These are phyloP conservation scores for Saturnia japonica DNA, from an alignment of 2,888 invertebrate species.

Conservation along the genomic window DNA sequence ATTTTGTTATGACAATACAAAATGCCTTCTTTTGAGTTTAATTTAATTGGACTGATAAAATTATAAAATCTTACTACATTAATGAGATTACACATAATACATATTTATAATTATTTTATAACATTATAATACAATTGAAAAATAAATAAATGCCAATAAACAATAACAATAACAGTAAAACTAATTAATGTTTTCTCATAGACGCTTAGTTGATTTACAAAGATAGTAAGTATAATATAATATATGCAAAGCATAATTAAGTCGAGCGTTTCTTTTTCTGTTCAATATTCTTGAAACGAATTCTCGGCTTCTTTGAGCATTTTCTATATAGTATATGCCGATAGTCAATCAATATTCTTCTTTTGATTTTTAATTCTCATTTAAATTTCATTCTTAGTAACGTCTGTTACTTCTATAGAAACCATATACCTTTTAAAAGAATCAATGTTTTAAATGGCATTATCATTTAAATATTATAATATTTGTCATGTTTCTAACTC, in stretches of 20 bases:
- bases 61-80: no score
- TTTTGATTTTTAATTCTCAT: conserved; percentile 2
- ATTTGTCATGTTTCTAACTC: neutral
- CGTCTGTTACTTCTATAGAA: neutral
- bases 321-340: neutral
- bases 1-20: no score
- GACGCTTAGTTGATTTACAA: neutral
- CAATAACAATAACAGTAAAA: neutral
- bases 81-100: no score
- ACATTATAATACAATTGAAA: no score
- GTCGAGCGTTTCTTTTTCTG: neutral
- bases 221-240: no score
- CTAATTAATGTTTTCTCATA: neutral
- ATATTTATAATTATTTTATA: no score
- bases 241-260: neutral
- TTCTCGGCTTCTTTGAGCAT: neutral
- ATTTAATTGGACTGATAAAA: no score
- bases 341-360: conserved; percentile 8
- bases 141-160: no score
- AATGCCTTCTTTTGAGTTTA: no score
- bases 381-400: neutral
- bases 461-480: neutral
- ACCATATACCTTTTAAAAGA: neutral
- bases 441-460: neutral
- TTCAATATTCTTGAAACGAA: neutral